A percentile compares a stretch with the other conserved stretches of the same genome.
Evolutionary conservation across 2,888 invertebrate genomes (phyloP).

Genomic region (Lampropteryx suffumata): DNA sequence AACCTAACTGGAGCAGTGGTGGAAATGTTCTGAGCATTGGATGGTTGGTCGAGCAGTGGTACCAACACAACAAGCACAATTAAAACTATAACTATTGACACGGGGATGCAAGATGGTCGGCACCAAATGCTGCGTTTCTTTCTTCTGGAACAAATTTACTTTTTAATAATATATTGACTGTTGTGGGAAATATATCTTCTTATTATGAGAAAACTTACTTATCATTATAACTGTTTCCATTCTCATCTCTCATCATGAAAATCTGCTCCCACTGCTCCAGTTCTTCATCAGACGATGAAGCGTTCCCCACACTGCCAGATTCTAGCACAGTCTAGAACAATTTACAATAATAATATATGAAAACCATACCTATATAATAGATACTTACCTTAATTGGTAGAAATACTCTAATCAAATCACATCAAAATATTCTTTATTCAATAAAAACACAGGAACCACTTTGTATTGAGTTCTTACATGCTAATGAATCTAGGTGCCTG

Average conservation of each 20-base stretch:
- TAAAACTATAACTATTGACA: conserved; percentile 89
- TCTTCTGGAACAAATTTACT: conserved; percentile 51
- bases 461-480: too few relatives aligned
- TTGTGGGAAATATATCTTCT: too few relatives aligned
- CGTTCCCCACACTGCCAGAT: conserved; percentile 84
- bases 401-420: too few relatives aligned
- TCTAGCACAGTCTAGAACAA: conserved; percentile 85
- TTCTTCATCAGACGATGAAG: conserved; percentile 86
- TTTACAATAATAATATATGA: too few relatives aligned
- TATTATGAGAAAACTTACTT: conserved; percentile 75
- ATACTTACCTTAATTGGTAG: too few relatives aligned
- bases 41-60: conserved; percentile 88
- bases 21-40: conserved; percentile 68
- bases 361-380: too few relatives aligned
- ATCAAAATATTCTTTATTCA: too few relatives aligned
- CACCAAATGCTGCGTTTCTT: conserved; percentile 86
- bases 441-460: too few relatives aligned
- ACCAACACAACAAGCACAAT: conserved; percentile 91
- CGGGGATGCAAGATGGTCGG: conserved; percentile 92
- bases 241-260: conserved; percentile 87
- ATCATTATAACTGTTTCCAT: conserved; percentile 84
- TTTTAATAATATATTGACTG: too few relatives aligned
- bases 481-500: too few relatives aligned
- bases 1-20: conserved; percentile 59
- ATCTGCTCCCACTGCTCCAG: conserved; percentile 90